phyloP scores from a whole-genome alignment of 2,888 invertebrate genomes.

The Eudasyphora cyanicolor region DNA sequence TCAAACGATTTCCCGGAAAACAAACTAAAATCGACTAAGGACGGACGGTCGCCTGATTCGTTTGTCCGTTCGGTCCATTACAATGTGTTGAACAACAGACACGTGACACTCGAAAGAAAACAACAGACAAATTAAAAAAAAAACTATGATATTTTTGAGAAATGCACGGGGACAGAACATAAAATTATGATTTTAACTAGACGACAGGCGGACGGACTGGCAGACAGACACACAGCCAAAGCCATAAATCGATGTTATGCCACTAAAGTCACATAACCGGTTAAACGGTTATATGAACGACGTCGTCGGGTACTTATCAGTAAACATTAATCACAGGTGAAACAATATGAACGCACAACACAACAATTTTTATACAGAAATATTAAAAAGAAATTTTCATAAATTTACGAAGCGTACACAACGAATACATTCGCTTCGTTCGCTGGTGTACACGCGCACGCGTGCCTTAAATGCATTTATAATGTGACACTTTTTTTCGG shows the following conservation, averaged over 20 bases:
- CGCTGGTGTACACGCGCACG: constrained; percentile 44
- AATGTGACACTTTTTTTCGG: constrained; percentile 52
- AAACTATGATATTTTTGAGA: not conserved
- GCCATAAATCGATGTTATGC: no score
- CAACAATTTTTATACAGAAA: constrained; percentile 49
- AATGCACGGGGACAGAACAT: constrained; percentile 33
- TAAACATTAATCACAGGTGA: constrained; percentile 62
- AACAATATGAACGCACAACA: constrained; percentile 7
- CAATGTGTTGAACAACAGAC: constrained; percentile 42
- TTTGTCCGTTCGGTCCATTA: constrained; percentile 25
- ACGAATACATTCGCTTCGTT: not conserved
- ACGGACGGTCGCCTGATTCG: not conserved
- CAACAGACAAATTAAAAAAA: constrained; percentile 5
- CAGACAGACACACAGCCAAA: not conserved
- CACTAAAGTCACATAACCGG: not conserved
- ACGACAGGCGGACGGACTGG: not conserved
- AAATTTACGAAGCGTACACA: constrained; percentile 38
- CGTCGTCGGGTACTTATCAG: constrained; percentile 41
- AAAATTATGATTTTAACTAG: constrained; percentile 52
- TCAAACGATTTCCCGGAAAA: constrained; percentile 54
- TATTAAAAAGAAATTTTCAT: constrained; percentile 62
- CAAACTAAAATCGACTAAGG: constrained; percentile 2
- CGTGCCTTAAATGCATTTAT: constrained; percentile 59
- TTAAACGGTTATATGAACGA: no score
- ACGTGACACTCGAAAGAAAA: constrained; percentile 49